These are phyloP conservation scores for Neocrepidodera transversa DNA, from an alignment of 2,888 invertebrate species.

Conservation along the genomic window DNA sequence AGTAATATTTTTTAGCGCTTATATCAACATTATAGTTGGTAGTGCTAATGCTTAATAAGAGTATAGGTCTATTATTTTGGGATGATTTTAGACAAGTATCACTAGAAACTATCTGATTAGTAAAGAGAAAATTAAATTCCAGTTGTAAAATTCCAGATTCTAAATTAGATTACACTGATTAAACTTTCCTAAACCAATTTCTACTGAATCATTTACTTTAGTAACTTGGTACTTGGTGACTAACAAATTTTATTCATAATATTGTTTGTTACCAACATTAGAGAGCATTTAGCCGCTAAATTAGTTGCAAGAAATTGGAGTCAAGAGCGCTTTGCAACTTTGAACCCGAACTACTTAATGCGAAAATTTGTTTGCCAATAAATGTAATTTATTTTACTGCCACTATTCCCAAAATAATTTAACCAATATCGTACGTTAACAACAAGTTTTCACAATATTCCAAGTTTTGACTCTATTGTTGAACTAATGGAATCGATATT, in stretches of 20 bases:
- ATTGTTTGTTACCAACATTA: neutral
- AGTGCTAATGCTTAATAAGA: too few species aligned
- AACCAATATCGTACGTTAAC: neutral
- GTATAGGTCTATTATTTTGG: neutral
- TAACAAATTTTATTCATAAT: neutral
- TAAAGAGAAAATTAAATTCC: too few species aligned
- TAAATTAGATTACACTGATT: constrained; percentile 2
- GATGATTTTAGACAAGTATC: neutral
- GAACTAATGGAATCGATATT: too few species aligned
- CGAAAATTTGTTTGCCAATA: neutral
- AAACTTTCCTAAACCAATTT: constrained; percentile 1
- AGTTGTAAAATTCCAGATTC: neutral
- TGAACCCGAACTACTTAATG: neutral
- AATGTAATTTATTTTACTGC: neutral
- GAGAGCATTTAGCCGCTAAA: neutral
- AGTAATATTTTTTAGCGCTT: too few species aligned
- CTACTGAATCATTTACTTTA: constrained; percentile 3
- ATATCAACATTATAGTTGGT: too few species aligned
- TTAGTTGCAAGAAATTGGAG: neutral
- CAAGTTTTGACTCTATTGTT: too few species aligned
- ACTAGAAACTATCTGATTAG: neutral
- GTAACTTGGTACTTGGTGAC: neutral
- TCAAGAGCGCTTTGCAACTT: neutral
- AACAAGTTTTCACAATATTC: too few species aligned
- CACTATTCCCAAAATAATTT: neutral